Evolutionary conservation across 2,113 vertebrate genomes (phyloP), one percentile per base, ranked within the genome.

Genomic region (Ammospiza nelsoni): DNA sequence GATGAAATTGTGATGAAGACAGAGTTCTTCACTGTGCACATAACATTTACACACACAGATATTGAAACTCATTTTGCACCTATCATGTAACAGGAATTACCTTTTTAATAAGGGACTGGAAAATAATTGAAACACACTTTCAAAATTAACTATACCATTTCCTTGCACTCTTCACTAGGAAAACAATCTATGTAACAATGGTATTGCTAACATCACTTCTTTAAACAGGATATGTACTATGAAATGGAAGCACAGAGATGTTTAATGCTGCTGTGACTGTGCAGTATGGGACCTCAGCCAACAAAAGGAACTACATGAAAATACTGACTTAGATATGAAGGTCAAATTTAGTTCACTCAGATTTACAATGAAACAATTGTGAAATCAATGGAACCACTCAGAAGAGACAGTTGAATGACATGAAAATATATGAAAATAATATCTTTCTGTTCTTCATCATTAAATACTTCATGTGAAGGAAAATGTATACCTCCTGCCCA

Each of bases 181-280:
- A 41, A n/a, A 46, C 0, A 1, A 9, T 44, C 24, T 31, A 27
- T 18, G 12, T 90, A 49, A 55, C 0, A 0, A 55, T 5, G 12
- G 22, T 14, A 29, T 49, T 73, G 15, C 24, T 77, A 35, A 15
- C 9, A 59, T 49, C 9, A 37, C 11, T 65, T 83, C 8, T n/a
- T 76, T 79, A 31, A 39, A 73, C 54, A 58, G 9, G 9, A 28
- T 41, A 28, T 11, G 9, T 58, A 41, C 25, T 15, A 46, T 33
- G 73, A 89, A 92, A 89, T 12, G 7, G 23, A 52, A 78, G 33
- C 31, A 76, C 3, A n/a, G n/a, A 74, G 37, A 41, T 3, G 1
- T 14, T 15, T 69, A 68, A 20, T 22, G 14, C 16, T 89, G 6
- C 18, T 77, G 51, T 48, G 35, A 63, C 12, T 37, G 33, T 27